Evolutionary conservation across 2,888 invertebrate species (phyloP).

Genomic region (Gastracanthus pulcherrimus): DNA sequence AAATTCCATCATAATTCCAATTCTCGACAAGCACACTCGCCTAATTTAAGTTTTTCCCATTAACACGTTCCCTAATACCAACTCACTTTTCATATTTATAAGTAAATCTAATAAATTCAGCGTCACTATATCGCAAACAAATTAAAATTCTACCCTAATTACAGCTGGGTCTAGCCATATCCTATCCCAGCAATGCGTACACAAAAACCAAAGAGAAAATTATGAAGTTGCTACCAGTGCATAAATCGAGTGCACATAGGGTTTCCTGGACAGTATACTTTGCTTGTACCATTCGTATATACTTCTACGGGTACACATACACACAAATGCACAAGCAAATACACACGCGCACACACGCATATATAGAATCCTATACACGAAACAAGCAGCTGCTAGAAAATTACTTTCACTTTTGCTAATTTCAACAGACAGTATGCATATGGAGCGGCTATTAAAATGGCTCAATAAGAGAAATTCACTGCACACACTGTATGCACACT

Average conservation of each 20-base stretch:
- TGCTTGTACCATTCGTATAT: neutral
- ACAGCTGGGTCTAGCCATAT: neutral
- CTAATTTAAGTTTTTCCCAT: neutral
- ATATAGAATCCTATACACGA: too few relatives aligned
- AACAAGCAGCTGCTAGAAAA: too few relatives aligned
- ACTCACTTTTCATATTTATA: neutral
- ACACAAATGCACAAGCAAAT: neutral
- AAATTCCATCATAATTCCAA: too few relatives aligned
- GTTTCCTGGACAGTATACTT: neutral
- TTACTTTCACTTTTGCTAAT: constrained; percentile 50
- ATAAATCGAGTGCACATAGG: constrained; percentile 21
- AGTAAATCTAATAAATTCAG: constrained; percentile 22
- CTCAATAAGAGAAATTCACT: constrained; percentile 19
- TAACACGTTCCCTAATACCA: too few relatives aligned
- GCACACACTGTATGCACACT: neutral
- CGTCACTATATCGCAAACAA: constrained; percentile 11
- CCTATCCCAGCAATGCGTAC: neutral
- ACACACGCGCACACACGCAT: neutral
- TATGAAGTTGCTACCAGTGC: constrained; percentile 8
- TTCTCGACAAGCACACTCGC: too few relatives aligned
- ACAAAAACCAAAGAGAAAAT: constrained; percentile 12
- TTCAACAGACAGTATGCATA: constrained; percentile 44
- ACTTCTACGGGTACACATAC: neutral
- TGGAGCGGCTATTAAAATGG: constrained; percentile 37
- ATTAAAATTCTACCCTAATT: constrained; percentile 27